Base-by-base conservation (phyloP, 2,888 invertebrate genomes). In the Chouioia cunea region DNA sequence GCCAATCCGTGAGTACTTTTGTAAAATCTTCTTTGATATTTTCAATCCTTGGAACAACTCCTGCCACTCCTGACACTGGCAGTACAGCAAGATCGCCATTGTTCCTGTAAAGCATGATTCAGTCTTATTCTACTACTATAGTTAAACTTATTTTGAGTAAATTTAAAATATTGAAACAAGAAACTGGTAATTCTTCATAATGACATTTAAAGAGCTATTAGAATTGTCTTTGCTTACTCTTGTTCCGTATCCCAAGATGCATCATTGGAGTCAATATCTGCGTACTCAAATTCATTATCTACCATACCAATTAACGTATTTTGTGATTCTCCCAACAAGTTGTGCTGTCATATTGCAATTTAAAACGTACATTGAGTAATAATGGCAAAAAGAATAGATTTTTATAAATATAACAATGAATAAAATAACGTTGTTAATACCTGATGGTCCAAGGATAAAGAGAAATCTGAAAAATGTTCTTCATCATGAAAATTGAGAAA, bases 1-100 rank as follows among this genome's bases (percentile, higher is more conserved):
- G 87, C 88, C 88, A 88, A 70, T 88, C 88, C 58, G 82, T 85
- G 71, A 88, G 84, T 74, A 88, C 86, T 79, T 87, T 87, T 53
- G 87, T 86, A 78, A 86, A 87, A 77, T 88, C 88, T 66, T 88
- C 87, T 73, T 86, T 85, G 36, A 82, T 81, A 65, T 83, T 82
- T 64, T 82, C 82, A 56, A 81, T 79, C 74, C 83, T 82, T 65
- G 81, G 79, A 65, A 80, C 75, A 44, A 77, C 74, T 4, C 78
- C 78, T 18, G 79, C 74, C 60, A 79, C 80, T 56, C 84, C 84
- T 10, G 86, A 80, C 54, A 82, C 79, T 48, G 87, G 86, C 53
- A 86, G 80, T 66, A 87, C 80, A 6, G 85, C 86, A 75, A 86
- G 78, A 75, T 86, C 86, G 20, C 86, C 86, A 77, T 86, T 86